Percentiles rank a stretch among this genome's conserved stretches.
Evolutionary conservation across 1,140 invertebrate species (phyloP).

Genomic region (Neodiprion lecontei): DNA sequence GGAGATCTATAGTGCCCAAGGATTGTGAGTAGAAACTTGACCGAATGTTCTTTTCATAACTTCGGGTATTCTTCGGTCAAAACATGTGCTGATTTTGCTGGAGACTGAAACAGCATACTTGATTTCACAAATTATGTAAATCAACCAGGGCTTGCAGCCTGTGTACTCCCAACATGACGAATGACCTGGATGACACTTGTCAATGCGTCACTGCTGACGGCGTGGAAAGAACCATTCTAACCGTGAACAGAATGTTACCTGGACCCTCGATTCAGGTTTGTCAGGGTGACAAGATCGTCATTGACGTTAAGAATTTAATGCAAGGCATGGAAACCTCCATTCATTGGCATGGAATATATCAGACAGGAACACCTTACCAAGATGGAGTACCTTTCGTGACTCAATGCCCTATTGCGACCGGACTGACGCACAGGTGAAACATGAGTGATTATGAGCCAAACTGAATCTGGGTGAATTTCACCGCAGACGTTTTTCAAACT

Average conservation of each 20-base stretch:
- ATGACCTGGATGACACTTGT: slow-evolving; percentile 78
- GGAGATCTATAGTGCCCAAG: slow-evolving; percentile 86
- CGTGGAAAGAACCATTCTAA: slow-evolving; percentile 76
- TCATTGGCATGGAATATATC: slow-evolving; percentile 89
- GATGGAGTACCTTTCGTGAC: slow-evolving; percentile 91
- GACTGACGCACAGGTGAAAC: slow-evolving; percentile 77
- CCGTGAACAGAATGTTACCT: slow-evolving; percentile 84
- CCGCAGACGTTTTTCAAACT: too few relatives aligned
- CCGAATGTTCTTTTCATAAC: too few relatives aligned
- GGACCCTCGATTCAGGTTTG: slow-evolving; percentile 89
- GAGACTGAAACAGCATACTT: too few relatives aligned
- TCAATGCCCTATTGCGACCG: slow-evolving; percentile 87
- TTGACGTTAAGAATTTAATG: slow-evolving; percentile 85
- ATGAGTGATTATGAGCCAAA: too few relatives aligned
- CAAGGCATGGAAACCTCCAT: slow-evolving; percentile 81
- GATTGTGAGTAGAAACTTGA: slow-evolving; percentile 75
- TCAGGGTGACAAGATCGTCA: slow-evolving; percentile 81
- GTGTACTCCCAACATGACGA: slow-evolving; percentile 81
- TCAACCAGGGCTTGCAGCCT: slow-evolving; percentile 77
- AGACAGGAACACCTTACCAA: slow-evolving; percentile 83
- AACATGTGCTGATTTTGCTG: too few relatives aligned
- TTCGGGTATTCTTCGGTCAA: too few relatives aligned
- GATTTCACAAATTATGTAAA: too few relatives aligned
- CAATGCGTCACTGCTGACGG: slow-evolving; percentile 86
- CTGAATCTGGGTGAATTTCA: too few relatives aligned